phyloP scores from a whole-genome alignment of 2,113 vertebrate species.

The Protobothrops flavoviridis region DNA sequence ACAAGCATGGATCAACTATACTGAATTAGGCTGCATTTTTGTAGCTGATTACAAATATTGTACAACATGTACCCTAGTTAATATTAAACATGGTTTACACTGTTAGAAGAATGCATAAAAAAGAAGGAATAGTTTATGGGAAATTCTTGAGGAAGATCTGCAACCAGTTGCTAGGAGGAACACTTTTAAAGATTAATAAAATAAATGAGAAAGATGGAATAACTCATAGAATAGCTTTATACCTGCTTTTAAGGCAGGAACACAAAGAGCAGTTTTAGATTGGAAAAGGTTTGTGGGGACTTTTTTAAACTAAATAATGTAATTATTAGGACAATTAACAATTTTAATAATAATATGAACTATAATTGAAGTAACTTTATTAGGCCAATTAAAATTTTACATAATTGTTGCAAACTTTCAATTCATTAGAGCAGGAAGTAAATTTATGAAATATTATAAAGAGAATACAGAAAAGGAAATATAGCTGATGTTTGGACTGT shows the following conservation, averaged over 20 bases:
- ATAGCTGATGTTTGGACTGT: neutral
- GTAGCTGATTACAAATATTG: neutral
- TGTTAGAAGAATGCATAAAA: neutral
- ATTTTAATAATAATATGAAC: neutral
- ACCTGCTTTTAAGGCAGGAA: neutral
- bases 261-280: neutral
- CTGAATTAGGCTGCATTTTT: neutral
- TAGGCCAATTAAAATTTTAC: neutral
- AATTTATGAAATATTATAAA: neutral
- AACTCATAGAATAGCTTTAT: neutral
- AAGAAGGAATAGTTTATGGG: neutral
- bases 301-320: neutral
- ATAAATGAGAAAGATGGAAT: neutral
- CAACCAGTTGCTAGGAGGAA: neutral
- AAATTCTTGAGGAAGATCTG: neutral
- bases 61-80: neutral
- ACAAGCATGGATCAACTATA: neutral
- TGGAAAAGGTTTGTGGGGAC: neutral
- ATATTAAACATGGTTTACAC: neutral
- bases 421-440: neutral
- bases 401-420: neutral
- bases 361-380: neutral
- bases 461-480: neutral
- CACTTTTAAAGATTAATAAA: neutral
- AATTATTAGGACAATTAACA: neutral